These are phyloP conservation scores for Dasypolia templi DNA, from an alignment of 2,888 invertebrate genomes.

Conservation along the genomic window DNA sequence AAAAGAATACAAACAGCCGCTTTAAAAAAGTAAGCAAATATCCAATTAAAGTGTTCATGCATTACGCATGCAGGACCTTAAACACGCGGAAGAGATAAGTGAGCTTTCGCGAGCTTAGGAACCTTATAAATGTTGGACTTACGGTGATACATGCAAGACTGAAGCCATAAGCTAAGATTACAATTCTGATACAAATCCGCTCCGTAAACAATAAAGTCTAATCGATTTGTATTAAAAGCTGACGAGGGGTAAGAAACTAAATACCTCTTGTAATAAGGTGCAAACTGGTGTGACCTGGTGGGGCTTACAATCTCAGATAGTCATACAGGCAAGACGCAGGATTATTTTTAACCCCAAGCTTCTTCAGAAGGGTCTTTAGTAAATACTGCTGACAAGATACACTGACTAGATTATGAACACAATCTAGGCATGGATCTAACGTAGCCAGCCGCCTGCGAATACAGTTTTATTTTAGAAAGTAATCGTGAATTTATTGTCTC, in stretches of 20 bases:
- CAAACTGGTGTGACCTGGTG: slow-evolving; percentile 53
- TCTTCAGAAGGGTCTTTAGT: slow-evolving; percentile 72
- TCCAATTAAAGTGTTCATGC: slow-evolving; percentile 68
- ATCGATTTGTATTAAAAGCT: slow-evolving; percentile 74
- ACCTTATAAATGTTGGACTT: background rate
- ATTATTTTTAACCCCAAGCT: slow-evolving; percentile 82
- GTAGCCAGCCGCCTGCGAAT: slow-evolving; percentile 50
- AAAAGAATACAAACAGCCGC: slow-evolving; percentile 69
- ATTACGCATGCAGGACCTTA: slow-evolving; percentile 38
- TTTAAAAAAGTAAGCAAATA: slow-evolving; percentile 69
- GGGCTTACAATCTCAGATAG: slow-evolving; percentile 70
- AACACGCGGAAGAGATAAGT: slow-evolving; percentile 33
- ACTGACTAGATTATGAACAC: slow-evolving; percentile 70
- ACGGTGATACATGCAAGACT: slow-evolving; percentile 47
- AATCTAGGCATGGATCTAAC: slow-evolving; percentile 69
- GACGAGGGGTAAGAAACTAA: slow-evolving; percentile 65
- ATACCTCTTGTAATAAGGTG: slow-evolving; percentile 59
- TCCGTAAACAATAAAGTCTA: slow-evolving; percentile 79
- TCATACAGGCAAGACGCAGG: slow-evolving; percentile 74
- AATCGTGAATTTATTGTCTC: slow-evolving; percentile 60
- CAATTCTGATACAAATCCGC: slow-evolving; percentile 81
- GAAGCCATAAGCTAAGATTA: slow-evolving; percentile 74
- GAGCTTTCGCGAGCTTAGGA: slow-evolving; percentile 23
- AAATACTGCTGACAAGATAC: slow-evolving; percentile 75
- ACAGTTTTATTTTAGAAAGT: slow-evolving; percentile 73